Conservation (phyloP, 2,888 invertebrate species). For the Chymomyza amoena region DNA sequence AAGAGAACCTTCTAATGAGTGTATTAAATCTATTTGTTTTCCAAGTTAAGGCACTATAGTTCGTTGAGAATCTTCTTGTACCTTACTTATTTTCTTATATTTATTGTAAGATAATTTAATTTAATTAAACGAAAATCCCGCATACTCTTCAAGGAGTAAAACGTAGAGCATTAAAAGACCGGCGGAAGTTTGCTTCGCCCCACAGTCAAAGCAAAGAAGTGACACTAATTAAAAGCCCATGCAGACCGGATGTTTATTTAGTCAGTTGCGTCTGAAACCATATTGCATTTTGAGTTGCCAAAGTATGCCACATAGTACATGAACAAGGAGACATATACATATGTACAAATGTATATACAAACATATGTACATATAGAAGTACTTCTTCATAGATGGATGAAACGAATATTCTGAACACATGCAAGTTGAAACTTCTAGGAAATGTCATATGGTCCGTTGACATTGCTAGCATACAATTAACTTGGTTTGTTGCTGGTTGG, state of each 20-base stretch:
- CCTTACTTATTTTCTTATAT: too few relatives aligned
- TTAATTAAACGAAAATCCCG: neutral
- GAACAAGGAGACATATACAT: too few relatives aligned
- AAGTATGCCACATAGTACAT: slow-evolving; percentile 27
- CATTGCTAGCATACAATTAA: slow-evolving; percentile 46
- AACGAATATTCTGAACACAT: slow-evolving; percentile 11
- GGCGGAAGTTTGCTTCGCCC: slow-evolving; percentile 25
- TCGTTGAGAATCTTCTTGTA: too few relatives aligned
- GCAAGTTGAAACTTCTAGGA: slow-evolving; percentile 44
- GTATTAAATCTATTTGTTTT: too few relatives aligned
- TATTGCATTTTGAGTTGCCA: slow-evolving; percentile 38
- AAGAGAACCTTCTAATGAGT: too few relatives aligned
- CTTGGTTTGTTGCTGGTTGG: slow-evolving; percentile 59
- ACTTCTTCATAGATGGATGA: slow-evolving; percentile 31
- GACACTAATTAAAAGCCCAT: slow-evolving; percentile 62
- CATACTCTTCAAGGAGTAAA: neutral
- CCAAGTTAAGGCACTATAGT: too few relatives aligned
- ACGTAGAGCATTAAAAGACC: neutral
- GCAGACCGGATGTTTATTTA: slow-evolving; percentile 48
- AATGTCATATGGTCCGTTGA: slow-evolving; percentile 52
- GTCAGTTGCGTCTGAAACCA: slow-evolving; percentile 9
- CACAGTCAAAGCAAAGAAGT: slow-evolving; percentile 42
- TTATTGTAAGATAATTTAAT: too few relatives aligned
- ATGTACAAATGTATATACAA: neutral
- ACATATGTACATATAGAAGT: slow-evolving; percentile 28